Conservation (phyloP, 64 coral and sea anemone genomes). For the Montipora capricornis region DNA sequence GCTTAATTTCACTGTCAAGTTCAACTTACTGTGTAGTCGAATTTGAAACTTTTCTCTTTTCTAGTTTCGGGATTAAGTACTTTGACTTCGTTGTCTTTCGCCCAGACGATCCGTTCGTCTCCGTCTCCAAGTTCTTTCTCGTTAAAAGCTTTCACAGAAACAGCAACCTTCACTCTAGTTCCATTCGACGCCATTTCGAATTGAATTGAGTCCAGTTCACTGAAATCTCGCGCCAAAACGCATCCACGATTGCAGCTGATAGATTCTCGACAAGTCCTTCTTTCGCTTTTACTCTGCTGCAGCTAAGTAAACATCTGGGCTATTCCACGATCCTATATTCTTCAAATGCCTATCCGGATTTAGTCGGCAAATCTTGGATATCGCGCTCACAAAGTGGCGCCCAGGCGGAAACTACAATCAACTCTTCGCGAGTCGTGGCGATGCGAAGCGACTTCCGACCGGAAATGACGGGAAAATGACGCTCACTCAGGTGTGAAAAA, state of each 20-base stretch:
- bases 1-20: neutral
- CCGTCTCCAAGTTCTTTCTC: slow-evolving; percentile 49
- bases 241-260: slow-evolving; percentile 7
- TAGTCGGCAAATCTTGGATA: neutral
- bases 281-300: slow-evolving; percentile 3
- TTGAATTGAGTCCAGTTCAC: neutral
- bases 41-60: slow-evolving; percentile 59
- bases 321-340: neutral
- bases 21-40: slow-evolving; percentile 61
- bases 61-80: slow-evolving; percentile 54
- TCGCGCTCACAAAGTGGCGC: neutral
- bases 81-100: slow-evolving; percentile 34
- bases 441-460: slow-evolving; percentile 64
- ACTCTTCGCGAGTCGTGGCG: neutral
- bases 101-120: slow-evolving; percentile 44
- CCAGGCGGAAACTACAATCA: slow-evolving; percentile 13
- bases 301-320: neutral
- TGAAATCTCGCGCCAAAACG: slow-evolving; percentile 77
- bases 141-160: slow-evolving; percentile 29
- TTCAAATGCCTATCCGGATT: slow-evolving; percentile 23
- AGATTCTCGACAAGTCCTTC: neutral
- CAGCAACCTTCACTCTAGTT: slow-evolving; percentile 48
- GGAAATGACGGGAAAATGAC: slow-evolving; percentile 60
- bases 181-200: slow-evolving; percentile 37
- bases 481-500: neutral